These are phyloP conservation scores for Anolis sagrei DNA, from an alignment of 2,113 vertebrate genomes.

Conservation along the genomic window DNA sequence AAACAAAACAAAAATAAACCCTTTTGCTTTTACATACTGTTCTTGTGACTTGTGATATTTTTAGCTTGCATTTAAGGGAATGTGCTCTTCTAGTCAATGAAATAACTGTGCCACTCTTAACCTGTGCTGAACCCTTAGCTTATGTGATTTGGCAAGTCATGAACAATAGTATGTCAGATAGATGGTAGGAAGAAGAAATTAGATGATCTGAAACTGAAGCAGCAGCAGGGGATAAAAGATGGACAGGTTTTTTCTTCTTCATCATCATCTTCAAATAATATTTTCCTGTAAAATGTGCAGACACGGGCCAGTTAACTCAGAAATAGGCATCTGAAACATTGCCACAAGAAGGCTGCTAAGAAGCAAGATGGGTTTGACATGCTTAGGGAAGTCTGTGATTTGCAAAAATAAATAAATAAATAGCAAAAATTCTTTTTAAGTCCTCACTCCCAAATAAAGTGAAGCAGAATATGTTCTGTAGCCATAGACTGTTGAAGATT, in stretches of 20 bases:
- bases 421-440: neutral
- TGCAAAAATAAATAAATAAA: neutral
- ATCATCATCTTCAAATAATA: neutral
- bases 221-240: neutral
- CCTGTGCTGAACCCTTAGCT: conserved; percentile 13
- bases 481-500: neutral
- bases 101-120: conserved; percentile 11
- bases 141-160: neutral
- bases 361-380: neutral
- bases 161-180: neutral
- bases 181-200: neutral
- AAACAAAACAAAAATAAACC: no score
- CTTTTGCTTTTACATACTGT: neutral
- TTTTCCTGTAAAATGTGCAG: neutral
- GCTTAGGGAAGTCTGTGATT: neutral
- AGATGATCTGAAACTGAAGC: no score
- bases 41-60: conserved; percentile 8
- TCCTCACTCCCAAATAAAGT: neutral
- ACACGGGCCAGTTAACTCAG: neutral
- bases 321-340: neutral
- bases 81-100: neutral
- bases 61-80: neutral
- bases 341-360: neutral
- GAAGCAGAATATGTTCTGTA: neutral
- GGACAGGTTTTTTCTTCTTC: neutral